Base-by-base conservation (phyloP, 2,888 invertebrate genomes). In the Psylliodes chrysocephalus region DNA sequence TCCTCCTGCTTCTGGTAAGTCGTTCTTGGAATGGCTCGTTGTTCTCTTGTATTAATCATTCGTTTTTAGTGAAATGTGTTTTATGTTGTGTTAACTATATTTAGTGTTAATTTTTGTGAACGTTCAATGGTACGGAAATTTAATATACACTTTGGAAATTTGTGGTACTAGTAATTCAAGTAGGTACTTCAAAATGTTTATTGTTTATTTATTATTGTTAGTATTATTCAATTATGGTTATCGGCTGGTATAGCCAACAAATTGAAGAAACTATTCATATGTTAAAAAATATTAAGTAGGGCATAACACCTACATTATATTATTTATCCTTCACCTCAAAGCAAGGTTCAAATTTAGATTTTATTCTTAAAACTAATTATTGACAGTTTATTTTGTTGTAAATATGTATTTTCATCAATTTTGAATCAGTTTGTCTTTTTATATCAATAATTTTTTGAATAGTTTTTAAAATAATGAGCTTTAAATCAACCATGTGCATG, bases 1-100 rank as follows among this genome's bases (percentile, higher is more conserved):
- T 53, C 64, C 53, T 61, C 49, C 38, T 47, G 47, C 35, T 38
- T 47, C 57, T 57, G 57, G 57, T 57, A 57, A 47, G 57, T 47
- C 47, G 35, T 33, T 57, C 25, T 46, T 33, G 22, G 57, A 49
- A 40, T 49, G 30, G 19, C 6, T 18, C n/a, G 40, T 28, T 49
- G 30, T 49, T 40, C 7, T 40, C 6, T 47, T 12, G 22, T 47
- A 47, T 35, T 22, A 47, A 57, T 59, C 17, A 28, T 40, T 59
- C 8, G 12, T 59, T 38, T 38, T 25, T 14, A 49, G 59, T 59
- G 49, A 51, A 49, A 59, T 59, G 59, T 59, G 40, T 51, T 28
- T 10, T 7, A 25, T 28, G 25, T 25, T 18, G 49, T 49, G 51
- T 35, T 38, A 59, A 51, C 19, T 19, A 38, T 5, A 30, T 22